Base-by-base conservation (phyloP, 2,888 invertebrate genomes). In the Plusia festucae region DNA sequence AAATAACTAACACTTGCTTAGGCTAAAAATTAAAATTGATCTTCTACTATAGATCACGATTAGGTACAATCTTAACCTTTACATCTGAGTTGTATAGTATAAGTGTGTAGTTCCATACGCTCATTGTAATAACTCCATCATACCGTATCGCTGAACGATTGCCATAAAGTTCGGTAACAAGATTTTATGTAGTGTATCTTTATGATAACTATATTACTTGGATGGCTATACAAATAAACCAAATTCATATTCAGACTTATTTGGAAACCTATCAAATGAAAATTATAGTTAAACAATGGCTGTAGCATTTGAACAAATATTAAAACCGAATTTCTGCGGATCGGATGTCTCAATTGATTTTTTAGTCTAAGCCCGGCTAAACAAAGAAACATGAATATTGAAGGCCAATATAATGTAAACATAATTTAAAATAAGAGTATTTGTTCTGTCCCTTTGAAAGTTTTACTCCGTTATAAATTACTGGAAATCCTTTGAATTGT, bases 131-230 rank as follows among this genome's bases (percentile, higher is more conserved):
- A 49, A 49, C 46, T 49, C 46, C 18, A 49, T 18, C 46, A 49
- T 18, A 2, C 20, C 13, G 46, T 9, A 49, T 20, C 9, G 46
- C 46, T 11, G 9, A 49, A 49, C 46, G 46, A 18, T 49, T 49
- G 18, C 18, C 46, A 49, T 49, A 49, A 49, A 49, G 11, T 11
- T 18, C 18, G n/a, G n/a, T n/a, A 40, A 40, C n/a, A 40, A 40
- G 40, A n/a, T 40, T 40, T 40, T 40, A 40, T 40, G n/a, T 40
- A n/a, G 40, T n/a, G 40, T 40, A 40, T 40, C 40, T 40, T 40
- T 40, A 40, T 49, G 46, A 18, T 20, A 20, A 49, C 46, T 11
- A 20, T 18, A 49, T 49, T 49, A 20, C 11, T 20, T 18, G 18
- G 20, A 20, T 49, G 46, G 46, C 9, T 49, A 49, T 16, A 16